These are phyloP conservation scores for Criorhina ranunculi DNA, from an alignment of 2,888 invertebrate species.

Conservation along the genomic window DNA sequence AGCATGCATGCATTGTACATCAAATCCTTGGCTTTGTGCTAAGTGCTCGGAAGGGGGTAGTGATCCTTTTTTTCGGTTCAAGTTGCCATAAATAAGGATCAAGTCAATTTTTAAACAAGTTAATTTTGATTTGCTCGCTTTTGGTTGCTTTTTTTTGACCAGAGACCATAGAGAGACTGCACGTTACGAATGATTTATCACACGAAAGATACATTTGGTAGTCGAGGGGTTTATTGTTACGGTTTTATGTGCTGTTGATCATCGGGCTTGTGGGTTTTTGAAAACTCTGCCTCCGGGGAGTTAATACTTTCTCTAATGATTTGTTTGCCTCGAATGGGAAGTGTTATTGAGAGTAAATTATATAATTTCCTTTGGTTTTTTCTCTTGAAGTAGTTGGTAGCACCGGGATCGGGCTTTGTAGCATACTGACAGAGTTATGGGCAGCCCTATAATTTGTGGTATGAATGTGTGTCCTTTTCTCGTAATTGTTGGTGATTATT, in stretches of 20 bases:
- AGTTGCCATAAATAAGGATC: conserved; percentile 67
- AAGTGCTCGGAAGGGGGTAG: conserved; percentile 42
- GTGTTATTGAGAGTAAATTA: not conserved
- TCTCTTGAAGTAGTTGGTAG: no score
- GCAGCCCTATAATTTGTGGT: no score
- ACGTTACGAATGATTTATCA: conserved; percentile 43
- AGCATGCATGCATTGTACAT: not conserved
- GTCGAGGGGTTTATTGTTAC: conserved; percentile 28
- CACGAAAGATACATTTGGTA: not conserved
- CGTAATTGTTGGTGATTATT: no score
- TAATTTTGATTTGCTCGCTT: conserved; percentile 55
- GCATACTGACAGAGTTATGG: no score
- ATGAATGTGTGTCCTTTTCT: no score
- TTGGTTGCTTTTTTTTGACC: not conserved
- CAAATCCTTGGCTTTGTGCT: conserved; percentile 26
- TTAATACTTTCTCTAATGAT: not conserved
- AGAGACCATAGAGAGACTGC: not conserved
- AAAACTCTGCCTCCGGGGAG: not conserved
- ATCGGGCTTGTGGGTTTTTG: not conserved
- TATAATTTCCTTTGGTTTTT: no score
- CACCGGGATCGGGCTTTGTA: no score
- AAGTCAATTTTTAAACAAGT: conserved; percentile 71
- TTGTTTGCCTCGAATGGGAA: not conserved
- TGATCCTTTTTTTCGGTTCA: conserved; percentile 50
- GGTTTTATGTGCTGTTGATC: conserved; percentile 14